phyloP scores from a whole-genome alignment of 2,797 vertebrate species.

The Anomalospiza imberbis region DNA sequence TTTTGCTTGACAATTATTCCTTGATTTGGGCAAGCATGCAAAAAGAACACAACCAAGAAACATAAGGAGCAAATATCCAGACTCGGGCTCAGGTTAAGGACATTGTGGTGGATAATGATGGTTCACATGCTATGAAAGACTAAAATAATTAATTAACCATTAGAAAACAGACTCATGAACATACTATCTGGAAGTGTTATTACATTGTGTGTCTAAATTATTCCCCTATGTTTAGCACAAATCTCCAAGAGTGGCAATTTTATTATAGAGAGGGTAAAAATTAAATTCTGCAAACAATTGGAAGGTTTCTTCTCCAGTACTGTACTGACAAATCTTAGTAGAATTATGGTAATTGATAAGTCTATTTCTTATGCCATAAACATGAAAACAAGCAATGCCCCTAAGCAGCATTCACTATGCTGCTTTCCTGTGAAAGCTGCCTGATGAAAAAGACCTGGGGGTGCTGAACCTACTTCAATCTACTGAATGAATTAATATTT shows the following conservation, averaged over 20 bases:
- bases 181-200: conserved; percentile 20
- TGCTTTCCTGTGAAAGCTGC: background rate
- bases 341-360: background rate
- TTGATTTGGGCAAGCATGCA: background rate
- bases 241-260: background rate
- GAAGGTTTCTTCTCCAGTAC: background rate
- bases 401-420: background rate
- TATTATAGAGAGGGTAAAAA: conserved; percentile 24
- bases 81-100: background rate
- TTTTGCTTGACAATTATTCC: background rate
- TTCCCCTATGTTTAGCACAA: background rate
- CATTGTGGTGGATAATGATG: background rate
- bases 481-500: background rate
- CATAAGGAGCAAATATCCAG: background rate
- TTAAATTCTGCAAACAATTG: background rate
- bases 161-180: background rate
- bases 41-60: background rate
- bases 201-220: background rate
- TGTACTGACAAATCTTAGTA: background rate
- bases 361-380: background rate
- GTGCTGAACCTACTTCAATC: background rate
- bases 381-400: background rate
- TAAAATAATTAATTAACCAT: conserved; percentile 27
- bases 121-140: background rate
- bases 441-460: background rate